phyloP scores from a whole-genome alignment of 2,888 invertebrate genomes.

The Agonopterix subpropinquella region DNA sequence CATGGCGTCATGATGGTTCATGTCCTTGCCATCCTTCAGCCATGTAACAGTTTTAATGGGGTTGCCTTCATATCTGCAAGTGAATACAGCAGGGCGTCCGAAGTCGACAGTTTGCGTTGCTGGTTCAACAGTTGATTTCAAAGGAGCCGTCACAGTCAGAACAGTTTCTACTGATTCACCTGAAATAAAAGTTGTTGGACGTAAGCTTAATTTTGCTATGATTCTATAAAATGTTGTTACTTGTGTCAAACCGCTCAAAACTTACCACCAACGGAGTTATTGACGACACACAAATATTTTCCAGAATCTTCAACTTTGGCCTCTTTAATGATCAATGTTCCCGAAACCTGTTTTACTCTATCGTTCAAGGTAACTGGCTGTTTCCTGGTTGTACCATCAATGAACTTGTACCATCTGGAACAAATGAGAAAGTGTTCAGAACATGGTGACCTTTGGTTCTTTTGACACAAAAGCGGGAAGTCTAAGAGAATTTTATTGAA shows the following conservation, averaged over 20 bases:
- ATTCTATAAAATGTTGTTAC: not conserved
- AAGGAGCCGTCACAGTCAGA: slow-evolving; percentile 92
- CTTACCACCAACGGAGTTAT: slow-evolving; percentile 91
- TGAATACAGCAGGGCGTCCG: slow-evolving; percentile 93
- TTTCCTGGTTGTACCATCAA: slow-evolving; percentile 89
- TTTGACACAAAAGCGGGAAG: not conserved
- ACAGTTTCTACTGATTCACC: slow-evolving; percentile 95
- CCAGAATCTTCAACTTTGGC: slow-evolving; percentile 95
- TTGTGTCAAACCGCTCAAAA: not conserved
- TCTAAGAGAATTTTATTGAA: not conserved
- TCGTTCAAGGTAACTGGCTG: slow-evolving; percentile 93
- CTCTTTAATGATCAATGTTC: slow-evolving; percentile 93
- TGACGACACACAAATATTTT: slow-evolving; percentile 95
- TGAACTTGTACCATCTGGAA: slow-evolving; percentile 96
- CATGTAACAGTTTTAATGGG: slow-evolving; percentile 94
- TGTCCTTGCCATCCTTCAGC: slow-evolving; percentile 93
- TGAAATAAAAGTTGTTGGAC: slow-evolving; percentile 47
- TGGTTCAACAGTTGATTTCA: slow-evolving; percentile 92
- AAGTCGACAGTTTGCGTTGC: slow-evolving; percentile 95
- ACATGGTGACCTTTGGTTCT: slow-evolving; percentile 1
- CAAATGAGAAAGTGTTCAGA: slow-evolving; percentile 63
- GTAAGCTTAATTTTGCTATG: not conserved
- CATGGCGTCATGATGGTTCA: slow-evolving; percentile 88
- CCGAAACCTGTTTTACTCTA: slow-evolving; percentile 93
- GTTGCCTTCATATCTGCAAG: slow-evolving; percentile 92